Evolutionary conservation across 2,113 vertebrate species (phyloP), one percentile per base, ranked within the genome.

Genomic region (Numida meleagris): DNA sequence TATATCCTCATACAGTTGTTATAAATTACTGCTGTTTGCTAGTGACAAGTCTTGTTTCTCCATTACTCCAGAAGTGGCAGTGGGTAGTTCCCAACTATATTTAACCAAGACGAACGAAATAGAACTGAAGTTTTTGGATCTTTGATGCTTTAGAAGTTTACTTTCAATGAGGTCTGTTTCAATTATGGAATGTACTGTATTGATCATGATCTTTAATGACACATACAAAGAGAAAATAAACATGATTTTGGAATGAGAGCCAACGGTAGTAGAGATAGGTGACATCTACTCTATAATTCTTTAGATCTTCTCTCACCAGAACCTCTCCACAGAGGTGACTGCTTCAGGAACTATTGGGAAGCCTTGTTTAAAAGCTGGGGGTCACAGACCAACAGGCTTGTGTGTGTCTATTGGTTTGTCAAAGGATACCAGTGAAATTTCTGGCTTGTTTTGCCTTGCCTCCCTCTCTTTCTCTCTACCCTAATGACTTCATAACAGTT

Each of bases 401-500:
- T 40, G 27, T 77, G 45, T 90, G 51, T 51, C 51, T 45, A 8
- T 12, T 55, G 57, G 23, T 81, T 71, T 81, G 65, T 77, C 46
- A 93, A 34, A 40, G 9, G 29, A 42, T 42, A 33, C 9, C 16
- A 17, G 34, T 27, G 3, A 77, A 73, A 24, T 58, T 19, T 23
- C 50, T 82, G 58, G 14, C 67, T 40, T 82, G 57, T 40, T 57
- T 73, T 79, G 48, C 40, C 46, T 17, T 74, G 31, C 0, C 0
- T 66, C 31, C 38, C 15, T 34, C n/a, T 21, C 50, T 57, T 33
- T 27, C 31, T 45, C 19, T 78, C 70, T 71, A 6, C 21, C 12
- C 6, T 6, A 15, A 23, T 36, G 0, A 0, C 20, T 75, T 68
- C 9, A 17, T 51, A 88, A 61, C 36, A 19, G 40, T 6, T 2